phyloP scores from a whole-genome alignment of 1,140 invertebrate genomes.

The Druon quercuslanigerum region DNA sequence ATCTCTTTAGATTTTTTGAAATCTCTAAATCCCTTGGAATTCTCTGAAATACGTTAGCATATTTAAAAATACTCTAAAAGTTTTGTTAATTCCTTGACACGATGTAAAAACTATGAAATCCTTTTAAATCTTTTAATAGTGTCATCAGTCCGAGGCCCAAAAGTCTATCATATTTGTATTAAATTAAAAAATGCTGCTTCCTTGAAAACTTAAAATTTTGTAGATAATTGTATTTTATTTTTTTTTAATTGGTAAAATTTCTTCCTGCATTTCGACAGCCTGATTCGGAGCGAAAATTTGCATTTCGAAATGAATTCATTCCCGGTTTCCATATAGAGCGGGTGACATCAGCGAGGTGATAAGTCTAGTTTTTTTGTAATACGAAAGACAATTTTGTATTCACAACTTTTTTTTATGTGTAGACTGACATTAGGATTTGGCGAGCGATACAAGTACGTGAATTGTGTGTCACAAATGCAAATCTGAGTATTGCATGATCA shows the following conservation, averaged over 20 bases:
- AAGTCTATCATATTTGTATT: too few relatives aligned
- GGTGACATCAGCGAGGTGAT: background rate
- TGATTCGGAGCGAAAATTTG: constrained; percentile 7
- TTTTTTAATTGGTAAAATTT: too few relatives aligned
- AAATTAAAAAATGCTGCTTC: too few relatives aligned
- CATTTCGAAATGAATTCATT: background rate
- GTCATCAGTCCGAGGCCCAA: too few relatives aligned
- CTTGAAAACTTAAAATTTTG: background rate
- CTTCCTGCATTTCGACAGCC: constrained; percentile 6
- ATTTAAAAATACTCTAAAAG: too few relatives aligned
- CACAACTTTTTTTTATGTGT: constrained; percentile 59
- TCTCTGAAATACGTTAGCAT: too few relatives aligned
- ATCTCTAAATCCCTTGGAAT: too few relatives aligned
- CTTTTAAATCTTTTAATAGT: too few relatives aligned
- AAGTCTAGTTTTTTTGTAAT: background rate
- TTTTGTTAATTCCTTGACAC: too few relatives aligned
- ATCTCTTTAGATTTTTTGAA: too few relatives aligned
- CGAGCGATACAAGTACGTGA: constrained; percentile 84
- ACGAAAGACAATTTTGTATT: background rate
- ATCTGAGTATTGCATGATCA: background rate
- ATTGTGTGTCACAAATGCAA: constrained; percentile 29
- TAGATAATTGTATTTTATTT: background rate
- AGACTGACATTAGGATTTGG: constrained; percentile 85
- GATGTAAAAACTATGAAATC: too few relatives aligned
- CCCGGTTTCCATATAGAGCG: constrained; percentile 8